Percentiles rank a stretch among this genome's conserved stretches.
These are phyloP conservation scores for Ellobius talpinus DNA, from an alignment of 2,113 vertebrate genomes.

Conservation along the genomic window DNA sequence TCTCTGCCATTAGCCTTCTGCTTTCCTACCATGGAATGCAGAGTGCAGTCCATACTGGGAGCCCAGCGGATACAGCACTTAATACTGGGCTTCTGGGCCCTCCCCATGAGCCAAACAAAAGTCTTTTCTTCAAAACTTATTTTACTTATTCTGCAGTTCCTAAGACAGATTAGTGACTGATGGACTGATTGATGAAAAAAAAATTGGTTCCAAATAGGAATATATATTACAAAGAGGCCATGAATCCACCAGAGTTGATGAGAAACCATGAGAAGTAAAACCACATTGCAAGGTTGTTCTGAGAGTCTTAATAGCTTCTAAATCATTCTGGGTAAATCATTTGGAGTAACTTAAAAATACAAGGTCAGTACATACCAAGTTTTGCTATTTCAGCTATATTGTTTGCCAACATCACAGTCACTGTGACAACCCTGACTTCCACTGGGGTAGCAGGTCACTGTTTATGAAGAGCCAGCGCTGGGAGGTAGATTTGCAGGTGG, in stretches of 20 bases:
- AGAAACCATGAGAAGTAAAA: background rate
- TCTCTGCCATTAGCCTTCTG: background rate
- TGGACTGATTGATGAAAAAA: background rate
- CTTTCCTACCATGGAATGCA: background rate
- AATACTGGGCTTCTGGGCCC: background rate
- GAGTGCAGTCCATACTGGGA: background rate
- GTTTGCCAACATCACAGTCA: background rate
- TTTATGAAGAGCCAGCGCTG: background rate
- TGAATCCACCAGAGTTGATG: background rate
- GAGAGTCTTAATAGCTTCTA: background rate
- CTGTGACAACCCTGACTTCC: background rate
- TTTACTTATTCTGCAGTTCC: background rate
- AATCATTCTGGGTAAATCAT: background rate
- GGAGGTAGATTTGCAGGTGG: background rate
- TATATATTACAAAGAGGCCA: background rate
- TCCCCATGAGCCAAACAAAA: background rate
- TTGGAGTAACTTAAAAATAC: background rate
- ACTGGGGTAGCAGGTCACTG: background rate
- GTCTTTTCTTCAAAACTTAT: background rate
- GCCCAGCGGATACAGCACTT: background rate
- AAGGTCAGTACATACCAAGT: background rate
- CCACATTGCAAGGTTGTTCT: background rate
- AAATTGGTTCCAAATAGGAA: background rate
- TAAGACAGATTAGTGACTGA: background rate
- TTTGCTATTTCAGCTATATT: background rate